Percentiles rank a stretch among this genome's conserved stretches.
These are phyloP conservation scores for Toxostoma redivivum DNA, from an alignment of 2,113 vertebrate genomes.

Conservation along the genomic window DNA sequence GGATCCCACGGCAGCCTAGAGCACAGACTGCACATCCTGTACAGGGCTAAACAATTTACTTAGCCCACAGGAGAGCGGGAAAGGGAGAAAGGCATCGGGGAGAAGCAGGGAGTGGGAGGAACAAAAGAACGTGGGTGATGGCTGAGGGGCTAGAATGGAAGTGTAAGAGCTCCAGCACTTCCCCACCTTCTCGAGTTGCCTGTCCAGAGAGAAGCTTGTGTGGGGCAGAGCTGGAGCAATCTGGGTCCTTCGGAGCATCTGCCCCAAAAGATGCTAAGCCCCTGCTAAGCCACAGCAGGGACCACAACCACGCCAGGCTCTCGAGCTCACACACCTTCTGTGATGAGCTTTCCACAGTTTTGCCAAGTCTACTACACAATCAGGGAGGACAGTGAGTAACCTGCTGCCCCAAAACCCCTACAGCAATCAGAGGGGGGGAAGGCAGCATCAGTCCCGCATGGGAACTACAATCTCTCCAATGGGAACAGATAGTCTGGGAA, in stretches of 20 bases:
- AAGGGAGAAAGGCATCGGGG: background rate
- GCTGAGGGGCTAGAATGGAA: background rate
- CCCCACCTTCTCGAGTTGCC: background rate
- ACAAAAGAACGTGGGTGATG: background rate
- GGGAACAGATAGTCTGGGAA: background rate
- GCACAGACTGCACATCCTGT: background rate
- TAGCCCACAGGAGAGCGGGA: background rate
- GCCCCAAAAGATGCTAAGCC: no score
- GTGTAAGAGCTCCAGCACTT: background rate
- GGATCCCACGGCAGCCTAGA: background rate
- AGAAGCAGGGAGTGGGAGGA: background rate
- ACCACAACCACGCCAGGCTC: background rate
- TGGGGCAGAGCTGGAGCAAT: background rate
- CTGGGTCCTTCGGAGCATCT: background rate
- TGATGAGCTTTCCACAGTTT: accelerated
- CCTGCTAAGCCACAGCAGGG: background rate
- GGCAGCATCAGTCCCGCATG: background rate
- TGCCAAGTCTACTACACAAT: background rate
- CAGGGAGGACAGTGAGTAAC: accelerated
- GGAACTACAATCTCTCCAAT: background rate
- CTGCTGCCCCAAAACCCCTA: background rate
- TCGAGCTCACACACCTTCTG: accelerated
- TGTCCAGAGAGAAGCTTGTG: background rate
- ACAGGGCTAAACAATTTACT: background rate
- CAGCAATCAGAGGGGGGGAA: background rate